Evolutionary conservation across 1,140 invertebrate species (phyloP).

Genomic region (Megalopta genalis): DNA sequence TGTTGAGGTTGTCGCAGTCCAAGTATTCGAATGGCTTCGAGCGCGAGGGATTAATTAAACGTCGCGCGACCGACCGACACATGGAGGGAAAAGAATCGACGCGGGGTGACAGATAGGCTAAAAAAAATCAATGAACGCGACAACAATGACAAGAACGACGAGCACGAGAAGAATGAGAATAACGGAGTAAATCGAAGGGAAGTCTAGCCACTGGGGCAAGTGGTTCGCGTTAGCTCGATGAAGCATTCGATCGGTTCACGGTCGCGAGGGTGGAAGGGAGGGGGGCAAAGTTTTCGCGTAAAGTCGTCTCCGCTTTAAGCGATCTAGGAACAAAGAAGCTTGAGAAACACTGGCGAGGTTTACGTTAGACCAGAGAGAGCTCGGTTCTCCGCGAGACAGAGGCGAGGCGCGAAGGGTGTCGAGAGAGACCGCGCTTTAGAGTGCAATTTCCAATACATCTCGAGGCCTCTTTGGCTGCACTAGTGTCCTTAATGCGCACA

Average conservation of each 20-base stretch:
- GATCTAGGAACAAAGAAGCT: conserved; percentile 24
- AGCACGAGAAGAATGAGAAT: too few species aligned
- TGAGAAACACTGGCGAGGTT: conserved; percentile 18
- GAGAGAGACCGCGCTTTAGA: conserved; percentile 8
- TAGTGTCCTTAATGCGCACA: conserved; percentile 43
- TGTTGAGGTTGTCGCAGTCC: too few species aligned
- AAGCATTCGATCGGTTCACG: background rate
- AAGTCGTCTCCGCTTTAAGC: background rate
- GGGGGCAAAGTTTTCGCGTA: background rate
- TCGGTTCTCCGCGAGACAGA: background rate
- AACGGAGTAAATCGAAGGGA: too few species aligned
- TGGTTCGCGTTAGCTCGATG: too few species aligned
- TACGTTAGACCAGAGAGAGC: background rate
- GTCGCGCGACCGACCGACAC: too few species aligned
- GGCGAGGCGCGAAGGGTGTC: background rate
- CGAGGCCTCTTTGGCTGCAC: conserved; percentile 27
- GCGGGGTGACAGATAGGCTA: too few species aligned
- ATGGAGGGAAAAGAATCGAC: too few species aligned
- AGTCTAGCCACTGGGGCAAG: too few species aligned
- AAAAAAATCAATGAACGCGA: too few species aligned
- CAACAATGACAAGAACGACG: too few species aligned
- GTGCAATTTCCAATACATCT: conserved; percentile 49
- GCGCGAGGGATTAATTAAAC: too few species aligned
- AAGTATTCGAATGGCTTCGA: too few species aligned
- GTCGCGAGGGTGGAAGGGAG: background rate